Evolutionary conservation across 2,888 invertebrate genomes (phyloP).

Genomic region (Ophion ellenae): DNA sequence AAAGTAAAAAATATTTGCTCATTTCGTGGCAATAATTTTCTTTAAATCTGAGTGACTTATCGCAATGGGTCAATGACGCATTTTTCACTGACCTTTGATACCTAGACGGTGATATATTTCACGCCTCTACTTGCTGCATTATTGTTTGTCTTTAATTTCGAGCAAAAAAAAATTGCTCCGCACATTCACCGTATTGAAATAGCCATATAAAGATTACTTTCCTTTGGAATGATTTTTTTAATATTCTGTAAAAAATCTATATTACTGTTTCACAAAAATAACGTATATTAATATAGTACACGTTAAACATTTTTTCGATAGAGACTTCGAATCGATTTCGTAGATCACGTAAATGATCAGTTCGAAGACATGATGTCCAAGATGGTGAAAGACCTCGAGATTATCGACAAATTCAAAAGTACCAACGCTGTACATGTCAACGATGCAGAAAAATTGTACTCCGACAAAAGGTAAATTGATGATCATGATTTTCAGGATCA

Average conservation of each 20-base stretch:
- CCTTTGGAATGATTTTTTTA: neutral
- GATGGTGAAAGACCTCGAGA: constrained; percentile 63
- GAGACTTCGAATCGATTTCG: constrained; percentile 71
- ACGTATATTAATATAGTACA: neutral
- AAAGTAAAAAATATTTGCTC: neutral
- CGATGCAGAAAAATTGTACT: constrained; percentile 54
- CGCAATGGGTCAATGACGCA: constrained; percentile 5
- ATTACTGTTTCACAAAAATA: neutral
- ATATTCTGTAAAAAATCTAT: neutral
- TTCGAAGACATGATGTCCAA: constrained; percentile 74
- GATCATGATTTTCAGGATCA: neutral
- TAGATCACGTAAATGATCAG: constrained; percentile 68
- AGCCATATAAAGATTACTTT: neutral
- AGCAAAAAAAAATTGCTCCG: too few species aligned
- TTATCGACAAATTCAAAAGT: constrained; percentile 39
- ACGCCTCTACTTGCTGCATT: neutral
- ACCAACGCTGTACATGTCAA: constrained; percentile 31
- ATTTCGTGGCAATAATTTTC: constrained; percentile 1
- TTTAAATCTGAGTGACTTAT: neutral
- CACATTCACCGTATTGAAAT: neutral
- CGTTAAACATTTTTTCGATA: constrained; percentile 40
- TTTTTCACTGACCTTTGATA: constrained; percentile 26
- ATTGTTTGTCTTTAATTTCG: neutral
- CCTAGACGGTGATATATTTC: neutral
- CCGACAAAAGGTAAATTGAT: constrained; percentile 56